Base-by-base conservation (phyloP, 2,888 invertebrate species). In the Clunio marinus region DNA sequence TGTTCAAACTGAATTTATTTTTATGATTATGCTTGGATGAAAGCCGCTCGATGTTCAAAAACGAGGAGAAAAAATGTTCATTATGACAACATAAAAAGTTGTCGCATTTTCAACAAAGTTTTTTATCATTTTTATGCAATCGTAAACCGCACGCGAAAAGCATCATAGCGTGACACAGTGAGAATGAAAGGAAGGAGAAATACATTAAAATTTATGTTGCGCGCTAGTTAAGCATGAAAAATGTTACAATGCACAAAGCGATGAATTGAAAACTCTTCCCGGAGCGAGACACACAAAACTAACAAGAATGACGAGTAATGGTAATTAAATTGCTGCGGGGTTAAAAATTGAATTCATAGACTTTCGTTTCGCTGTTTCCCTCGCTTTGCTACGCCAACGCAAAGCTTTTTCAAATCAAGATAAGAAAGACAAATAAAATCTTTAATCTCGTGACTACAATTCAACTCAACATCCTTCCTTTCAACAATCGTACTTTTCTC, bases 261-360 rank as follows among this genome's bases (percentile, higher is more conserved):
- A 15, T 15, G 15, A 22, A 51, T 32, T 51, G 20, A n/a, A 4
- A 4, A 32, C 10, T 32, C 32, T 7, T 10, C 10, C 32, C 5
- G 32, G 51, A 51, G 51, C 17, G n/a, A 20, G 51, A 41, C 17
- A 17, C 17, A 51, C 17, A 51, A 22, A 17, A 32, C 10, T 8
- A 51, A 2, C 8, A 20, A 51, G 20, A 51, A 51, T 51, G 51
- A 51, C 51, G 22, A 51, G 51, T 51, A 51, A 51, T 51, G 51
- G 10, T 51, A 51, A 51, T 51, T 51, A 51, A 51, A 51, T 51
- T 51, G 51, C 51, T 51, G 2, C 2, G 17, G 22, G 20, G 3
- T 2, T 5, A 51, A 51, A 57, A 57, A 57, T 27, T 57, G 57
- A 27, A 27, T 20, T 24, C 55, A 24, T 24, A 55, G 17, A 55